Evolutionary conservation across 2,113 vertebrate genomes (phyloP).

Genomic region (Neopipo cinnamomea): DNA sequence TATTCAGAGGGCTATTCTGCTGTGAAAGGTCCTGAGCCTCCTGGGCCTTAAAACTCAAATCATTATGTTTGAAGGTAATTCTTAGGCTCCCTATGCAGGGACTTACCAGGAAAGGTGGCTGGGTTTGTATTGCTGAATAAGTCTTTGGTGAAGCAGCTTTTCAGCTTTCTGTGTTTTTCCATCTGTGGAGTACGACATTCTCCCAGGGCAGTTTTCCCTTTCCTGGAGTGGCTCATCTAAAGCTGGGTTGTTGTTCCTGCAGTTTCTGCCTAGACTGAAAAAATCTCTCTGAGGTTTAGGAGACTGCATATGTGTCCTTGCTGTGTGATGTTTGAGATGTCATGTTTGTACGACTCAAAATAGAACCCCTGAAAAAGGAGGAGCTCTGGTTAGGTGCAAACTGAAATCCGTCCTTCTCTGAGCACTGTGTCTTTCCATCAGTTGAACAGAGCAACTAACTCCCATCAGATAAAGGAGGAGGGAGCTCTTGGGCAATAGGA

Average conservation of each 20-base stretch:
- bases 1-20: not conserved
- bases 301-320: fast-evolving
- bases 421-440: not conserved
- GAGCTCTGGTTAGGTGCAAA: not conserved
- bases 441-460: not conserved
- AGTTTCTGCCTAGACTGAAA: not conserved
- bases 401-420: not conserved
- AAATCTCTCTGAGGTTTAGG: not conserved
- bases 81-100: not conserved
- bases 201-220: not conserved
- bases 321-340: not conserved
- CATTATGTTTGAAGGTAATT: not conserved
- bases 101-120: not conserved
- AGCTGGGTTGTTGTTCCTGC: not conserved
- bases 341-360: not conserved
- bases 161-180: not conserved
- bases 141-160: not conserved
- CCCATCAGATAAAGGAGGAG: not conserved
- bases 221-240: not conserved
- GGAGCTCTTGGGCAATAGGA: not conserved
- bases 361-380: not conserved
- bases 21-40: not conserved
- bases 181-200: not conserved
- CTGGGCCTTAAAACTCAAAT: not conserved
- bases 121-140: not conserved